Percentiles rank a stretch among this genome's conserved stretches.
Conservation (phyloP, 2,888 invertebrate genomes). For the Eumerus sabulonum region DNA sequence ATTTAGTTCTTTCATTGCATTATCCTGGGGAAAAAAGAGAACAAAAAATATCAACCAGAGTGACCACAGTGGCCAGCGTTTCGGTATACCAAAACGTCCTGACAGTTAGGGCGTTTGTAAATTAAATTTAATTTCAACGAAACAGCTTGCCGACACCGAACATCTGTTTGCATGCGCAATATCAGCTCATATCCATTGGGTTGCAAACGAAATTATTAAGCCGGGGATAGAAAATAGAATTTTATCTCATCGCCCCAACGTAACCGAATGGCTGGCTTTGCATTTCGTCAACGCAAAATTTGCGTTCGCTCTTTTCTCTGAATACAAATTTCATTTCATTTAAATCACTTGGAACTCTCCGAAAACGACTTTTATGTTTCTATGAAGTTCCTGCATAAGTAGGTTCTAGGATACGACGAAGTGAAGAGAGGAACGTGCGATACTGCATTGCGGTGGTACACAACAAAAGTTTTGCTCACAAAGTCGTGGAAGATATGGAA, state of each 20-base stretch:
- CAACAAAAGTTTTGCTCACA: too few species aligned
- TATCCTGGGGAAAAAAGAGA: slow-evolving; percentile 13
- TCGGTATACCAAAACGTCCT: neutral
- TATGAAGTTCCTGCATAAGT: too few species aligned
- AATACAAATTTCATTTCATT: slow-evolving; percentile 43
- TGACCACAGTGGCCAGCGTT: neutral
- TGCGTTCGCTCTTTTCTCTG: slow-evolving; percentile 19
- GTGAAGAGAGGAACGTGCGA: slow-evolving; percentile 29
- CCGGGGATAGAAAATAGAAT: neutral
- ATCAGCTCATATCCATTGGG: too few species aligned
- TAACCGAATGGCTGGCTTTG: slow-evolving; percentile 30
- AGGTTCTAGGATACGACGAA: too few species aligned
- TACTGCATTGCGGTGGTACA: slow-evolving; percentile 61
- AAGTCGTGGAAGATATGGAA: too few species aligned
- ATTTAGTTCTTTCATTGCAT: slow-evolving; percentile 45
- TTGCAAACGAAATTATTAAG: slow-evolving; percentile 14
- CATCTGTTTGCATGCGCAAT: slow-evolving; percentile 45
- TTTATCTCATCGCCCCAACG: neutral
- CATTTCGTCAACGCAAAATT: slow-evolving; percentile 54
- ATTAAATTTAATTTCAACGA: slow-evolving; percentile 57
- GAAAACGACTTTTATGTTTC: slow-evolving; percentile 5
- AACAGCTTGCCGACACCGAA: slow-evolving; percentile 31
- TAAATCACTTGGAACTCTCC: slow-evolving; percentile 49
- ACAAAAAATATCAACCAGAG: neutral
- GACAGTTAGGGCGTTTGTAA: slow-evolving; percentile 18